phyloP scores from a whole-genome alignment of 2,888 invertebrate genomes.

The Malthinus seriepunctatus region DNA sequence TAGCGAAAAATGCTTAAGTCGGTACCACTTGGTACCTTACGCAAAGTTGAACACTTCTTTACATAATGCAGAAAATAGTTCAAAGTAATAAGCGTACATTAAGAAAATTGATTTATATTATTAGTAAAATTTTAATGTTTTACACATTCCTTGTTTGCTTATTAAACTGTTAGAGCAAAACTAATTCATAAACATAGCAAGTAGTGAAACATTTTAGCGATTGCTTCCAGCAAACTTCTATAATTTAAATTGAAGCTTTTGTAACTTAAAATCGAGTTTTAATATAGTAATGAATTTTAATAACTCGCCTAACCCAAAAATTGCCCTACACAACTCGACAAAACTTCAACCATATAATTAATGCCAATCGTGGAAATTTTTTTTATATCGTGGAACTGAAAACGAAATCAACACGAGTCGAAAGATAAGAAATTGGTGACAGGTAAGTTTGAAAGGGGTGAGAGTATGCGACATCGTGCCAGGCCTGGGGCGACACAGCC shows the following conservation, averaged over 20 bases:
- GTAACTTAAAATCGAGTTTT: too few species aligned
- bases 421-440: conserved; percentile 25
- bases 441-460: conserved; percentile 20
- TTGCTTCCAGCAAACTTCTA: too few species aligned
- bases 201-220: too few species aligned
- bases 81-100: conserved; percentile 14
- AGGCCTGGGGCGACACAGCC: conserved; percentile 37
- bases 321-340: too few species aligned
- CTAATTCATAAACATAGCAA: too few species aligned
- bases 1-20: conserved; percentile 22
- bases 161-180: too few species aligned
- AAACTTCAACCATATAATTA: too few species aligned
- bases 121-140: conserved; percentile 13
- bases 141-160: too few species aligned
- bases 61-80: conserved; percentile 24
- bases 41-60: conserved; percentile 18
- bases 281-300: too few species aligned
- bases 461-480: conserved; percentile 39
- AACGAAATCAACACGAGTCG: conserved; percentile 22
- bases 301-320: too few species aligned
- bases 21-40: conserved; percentile 28
- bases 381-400: not conserved
- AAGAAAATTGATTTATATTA: conserved; percentile 16
- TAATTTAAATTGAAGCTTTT: too few species aligned
- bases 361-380: not conserved